Conservation (phyloP, 2,888 invertebrate genomes). For the Ceriagrion tenellum region DNA sequence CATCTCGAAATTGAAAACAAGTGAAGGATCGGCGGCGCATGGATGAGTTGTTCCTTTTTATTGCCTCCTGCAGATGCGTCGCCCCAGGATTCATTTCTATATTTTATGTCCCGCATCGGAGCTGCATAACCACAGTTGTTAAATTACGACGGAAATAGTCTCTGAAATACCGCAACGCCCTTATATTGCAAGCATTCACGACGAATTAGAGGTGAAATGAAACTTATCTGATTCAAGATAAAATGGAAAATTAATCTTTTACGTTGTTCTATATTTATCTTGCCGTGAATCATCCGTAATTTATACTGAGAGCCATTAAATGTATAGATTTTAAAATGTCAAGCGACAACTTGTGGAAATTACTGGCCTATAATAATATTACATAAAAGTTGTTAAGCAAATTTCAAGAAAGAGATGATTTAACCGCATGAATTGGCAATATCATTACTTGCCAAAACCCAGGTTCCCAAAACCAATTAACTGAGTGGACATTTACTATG, state of each 20-base stretch:
- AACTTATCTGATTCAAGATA: neutral
- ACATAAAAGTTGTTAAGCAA: no score
- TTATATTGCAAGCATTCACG: neutral
- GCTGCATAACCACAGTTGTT: conserved; percentile 5
- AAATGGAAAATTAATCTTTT: neutral
- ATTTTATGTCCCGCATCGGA: conserved; percentile 25
- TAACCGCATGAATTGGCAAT: no score
- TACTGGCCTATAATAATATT: no score
- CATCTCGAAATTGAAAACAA: conserved; percentile 36
- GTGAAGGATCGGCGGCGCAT: conserved; percentile 35
- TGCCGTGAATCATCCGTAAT: neutral
- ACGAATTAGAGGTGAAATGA: neutral
- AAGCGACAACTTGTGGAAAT: no score
- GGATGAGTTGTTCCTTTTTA: conserved; percentile 35
- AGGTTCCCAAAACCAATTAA: no score
- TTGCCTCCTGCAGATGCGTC: conserved; percentile 31
- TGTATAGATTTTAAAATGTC: no score
- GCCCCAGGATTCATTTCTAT: conserved; percentile 17
- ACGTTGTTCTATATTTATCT: neutral
- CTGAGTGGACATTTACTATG: no score
- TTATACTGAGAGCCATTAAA: no score
- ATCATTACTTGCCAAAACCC: no score
- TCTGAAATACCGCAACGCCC: neutral
- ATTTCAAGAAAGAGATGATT: no score
- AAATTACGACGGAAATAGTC: neutral